phyloP scores from a whole-genome alignment of 2,888 invertebrate species.

The Platycheirus albimanus region DNA sequence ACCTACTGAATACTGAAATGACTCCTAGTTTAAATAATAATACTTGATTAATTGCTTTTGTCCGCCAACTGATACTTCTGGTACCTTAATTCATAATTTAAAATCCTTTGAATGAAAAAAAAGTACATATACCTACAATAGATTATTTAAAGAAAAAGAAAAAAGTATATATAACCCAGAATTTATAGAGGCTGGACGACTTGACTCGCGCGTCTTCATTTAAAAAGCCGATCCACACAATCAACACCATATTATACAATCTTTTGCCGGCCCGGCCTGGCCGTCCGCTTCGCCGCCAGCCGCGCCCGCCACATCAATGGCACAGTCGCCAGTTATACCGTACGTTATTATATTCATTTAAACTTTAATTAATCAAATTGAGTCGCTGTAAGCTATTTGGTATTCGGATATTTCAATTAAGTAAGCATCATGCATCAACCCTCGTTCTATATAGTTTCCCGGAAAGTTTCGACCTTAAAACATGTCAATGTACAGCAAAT shows the following conservation, averaged over 20 bases:
- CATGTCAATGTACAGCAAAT: constrained; percentile 21
- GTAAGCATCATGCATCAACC: constrained; percentile 57
- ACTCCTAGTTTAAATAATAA: constrained; percentile 29
- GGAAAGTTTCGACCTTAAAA: constrained; percentile 62
- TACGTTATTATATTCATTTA: constrained; percentile 59
- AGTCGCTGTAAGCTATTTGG: constrained; percentile 62
- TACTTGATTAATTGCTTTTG: constrained; percentile 34
- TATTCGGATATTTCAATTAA: constrained; percentile 70
- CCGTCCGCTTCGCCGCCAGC: not conserved
- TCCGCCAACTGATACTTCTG: constrained; percentile 1
- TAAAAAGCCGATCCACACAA: constrained; percentile 17
- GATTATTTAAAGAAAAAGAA: constrained; percentile 22
- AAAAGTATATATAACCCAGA: constrained; percentile 4
- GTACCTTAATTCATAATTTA: constrained; percentile 28
- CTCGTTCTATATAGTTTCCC: constrained; percentile 50
- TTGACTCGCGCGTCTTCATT: constrained; percentile 9
- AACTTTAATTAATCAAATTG: constrained; percentile 69
- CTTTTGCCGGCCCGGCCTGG: not conserved
- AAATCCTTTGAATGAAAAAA: constrained; percentile 5
- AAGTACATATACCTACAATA: constrained; percentile 8
- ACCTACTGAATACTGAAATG: not conserved
- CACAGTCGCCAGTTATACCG: too few species aligned
- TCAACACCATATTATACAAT: constrained; percentile 36
- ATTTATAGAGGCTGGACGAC: not conserved
- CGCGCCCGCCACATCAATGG: too few species aligned